A percentile compares a stretch with the other conserved stretches of the same genome.
phyloP scores from a whole-genome alignment of 2,797 vertebrate species.

The Cirrhinus molitorella region DNA sequence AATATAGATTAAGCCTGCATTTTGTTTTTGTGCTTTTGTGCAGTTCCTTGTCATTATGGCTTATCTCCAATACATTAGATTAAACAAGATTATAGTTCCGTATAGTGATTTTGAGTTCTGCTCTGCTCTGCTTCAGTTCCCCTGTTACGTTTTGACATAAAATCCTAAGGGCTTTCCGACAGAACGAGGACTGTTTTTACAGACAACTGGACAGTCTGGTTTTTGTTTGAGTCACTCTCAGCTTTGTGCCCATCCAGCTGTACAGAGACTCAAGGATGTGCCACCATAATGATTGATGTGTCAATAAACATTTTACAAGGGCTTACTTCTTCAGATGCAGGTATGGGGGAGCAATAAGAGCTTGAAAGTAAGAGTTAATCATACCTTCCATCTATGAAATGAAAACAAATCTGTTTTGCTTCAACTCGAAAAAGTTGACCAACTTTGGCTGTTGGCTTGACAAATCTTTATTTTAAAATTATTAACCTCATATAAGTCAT shows the following conservation, averaged over 20 bases:
- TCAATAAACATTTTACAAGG: neutral
- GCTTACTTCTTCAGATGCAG: neutral
- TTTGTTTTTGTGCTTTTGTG: neutral
- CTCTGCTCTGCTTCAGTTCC: slow-evolving; percentile 29
- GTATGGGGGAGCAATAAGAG: slow-evolving; percentile 6
- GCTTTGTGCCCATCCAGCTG: slow-evolving; percentile 46
- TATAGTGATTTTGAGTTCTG: slow-evolving; percentile 14
- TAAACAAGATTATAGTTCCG: neutral
- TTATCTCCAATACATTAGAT: neutral
- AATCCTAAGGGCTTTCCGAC: slow-evolving; percentile 18
- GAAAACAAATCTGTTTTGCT: neutral
- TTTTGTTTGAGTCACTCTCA: slow-evolving; percentile 60
- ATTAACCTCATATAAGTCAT: too few relatives aligned
- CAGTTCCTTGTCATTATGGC: neutral
- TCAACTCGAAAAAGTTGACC: neutral
- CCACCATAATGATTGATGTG: slow-evolving; percentile 20
- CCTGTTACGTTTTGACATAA: slow-evolving; percentile 3
- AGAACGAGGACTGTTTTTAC: slow-evolving; percentile 34
- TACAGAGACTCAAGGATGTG: slow-evolving; percentile 22
- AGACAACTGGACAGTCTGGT: slow-evolving; percentile 69
- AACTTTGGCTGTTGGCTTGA: neutral
- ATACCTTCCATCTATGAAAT: neutral
- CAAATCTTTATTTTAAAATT: slow-evolving; percentile 12
- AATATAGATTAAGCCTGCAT: neutral
- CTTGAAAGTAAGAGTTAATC: neutral